phyloP scores from a whole-genome alignment of 2,888 invertebrate species.

The Nephrotoma appendiculata region DNA sequence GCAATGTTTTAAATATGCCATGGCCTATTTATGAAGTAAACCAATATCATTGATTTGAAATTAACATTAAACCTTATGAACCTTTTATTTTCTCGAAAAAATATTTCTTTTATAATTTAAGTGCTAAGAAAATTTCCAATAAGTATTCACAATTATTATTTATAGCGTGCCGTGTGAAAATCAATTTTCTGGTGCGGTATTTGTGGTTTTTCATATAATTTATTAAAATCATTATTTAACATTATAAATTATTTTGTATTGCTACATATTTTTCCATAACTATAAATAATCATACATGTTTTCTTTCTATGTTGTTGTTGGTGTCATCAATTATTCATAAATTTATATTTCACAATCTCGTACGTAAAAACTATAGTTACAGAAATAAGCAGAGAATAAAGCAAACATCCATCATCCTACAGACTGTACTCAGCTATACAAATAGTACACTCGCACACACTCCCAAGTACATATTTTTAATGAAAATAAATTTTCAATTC shows the following conservation, averaged over 20 bases:
- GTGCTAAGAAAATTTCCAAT: too few species aligned
- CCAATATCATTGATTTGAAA: too few species aligned
- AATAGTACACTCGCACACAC: neutral
- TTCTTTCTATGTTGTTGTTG: neutral
- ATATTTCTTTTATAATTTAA: too few species aligned
- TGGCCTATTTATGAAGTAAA: too few species aligned
- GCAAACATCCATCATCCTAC: neutral
- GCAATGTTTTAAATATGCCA: too few species aligned
- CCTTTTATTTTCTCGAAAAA: too few species aligned
- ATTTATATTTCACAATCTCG: neutral
- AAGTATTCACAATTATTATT: too few species aligned
- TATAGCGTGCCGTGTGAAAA: too few species aligned
- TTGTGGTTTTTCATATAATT: neutral
- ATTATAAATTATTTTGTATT: neutral
- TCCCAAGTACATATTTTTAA: neutral
- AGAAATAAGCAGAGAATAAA: neutral
- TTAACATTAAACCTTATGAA: too few species aligned
- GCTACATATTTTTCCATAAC: neutral
- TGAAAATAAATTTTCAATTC: neutral
- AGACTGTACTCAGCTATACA: neutral
- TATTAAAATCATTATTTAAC: neutral
- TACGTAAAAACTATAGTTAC: neutral
- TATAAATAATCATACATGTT: neutral
- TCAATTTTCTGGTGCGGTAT: neutral
- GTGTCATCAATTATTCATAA: neutral